Conservation (phyloP, 2,113 vertebrate species). For the Spilogale gracilis region DNA sequence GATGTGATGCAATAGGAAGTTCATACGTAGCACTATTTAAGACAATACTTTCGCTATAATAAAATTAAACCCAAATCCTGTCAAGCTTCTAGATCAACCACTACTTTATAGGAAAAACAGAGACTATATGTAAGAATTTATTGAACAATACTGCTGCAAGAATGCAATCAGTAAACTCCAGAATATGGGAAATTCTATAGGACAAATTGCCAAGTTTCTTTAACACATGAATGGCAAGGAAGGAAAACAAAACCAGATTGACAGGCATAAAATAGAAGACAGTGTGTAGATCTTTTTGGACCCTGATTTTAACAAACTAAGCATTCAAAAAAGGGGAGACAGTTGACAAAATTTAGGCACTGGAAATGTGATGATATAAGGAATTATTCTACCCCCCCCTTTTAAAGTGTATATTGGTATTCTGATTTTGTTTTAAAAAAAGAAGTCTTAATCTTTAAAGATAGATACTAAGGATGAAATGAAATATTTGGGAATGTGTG, state of each 20-base stretch:
- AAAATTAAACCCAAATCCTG: background rate
- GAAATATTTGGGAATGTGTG: background rate
- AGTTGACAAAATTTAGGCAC: background rate
- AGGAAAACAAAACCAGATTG: background rate
- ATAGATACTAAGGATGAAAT: background rate
- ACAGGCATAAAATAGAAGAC: background rate
- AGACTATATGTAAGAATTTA: background rate
- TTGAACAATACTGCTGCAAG: background rate
- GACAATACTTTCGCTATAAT: background rate
- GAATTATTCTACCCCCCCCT: background rate
- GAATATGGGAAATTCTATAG: background rate
- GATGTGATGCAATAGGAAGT: background rate
- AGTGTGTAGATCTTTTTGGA: background rate
- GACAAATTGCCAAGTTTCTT: background rate
- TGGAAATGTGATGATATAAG: background rate
- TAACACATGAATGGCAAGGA: conserved; percentile 6
- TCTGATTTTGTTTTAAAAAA: background rate
- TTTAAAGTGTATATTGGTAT: background rate
- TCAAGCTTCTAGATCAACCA: background rate
- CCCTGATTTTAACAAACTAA: conserved; percentile 4
- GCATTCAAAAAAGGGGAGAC: background rate
- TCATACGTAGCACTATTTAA: background rate
- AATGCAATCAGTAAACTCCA: background rate
- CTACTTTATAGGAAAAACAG: background rate
- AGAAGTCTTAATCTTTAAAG: background rate